Evolutionary conservation across 1,140 invertebrate genomes (phyloP), one percentile per base, ranked within the genome.

Genomic region (Drosophila sp.): DNA sequence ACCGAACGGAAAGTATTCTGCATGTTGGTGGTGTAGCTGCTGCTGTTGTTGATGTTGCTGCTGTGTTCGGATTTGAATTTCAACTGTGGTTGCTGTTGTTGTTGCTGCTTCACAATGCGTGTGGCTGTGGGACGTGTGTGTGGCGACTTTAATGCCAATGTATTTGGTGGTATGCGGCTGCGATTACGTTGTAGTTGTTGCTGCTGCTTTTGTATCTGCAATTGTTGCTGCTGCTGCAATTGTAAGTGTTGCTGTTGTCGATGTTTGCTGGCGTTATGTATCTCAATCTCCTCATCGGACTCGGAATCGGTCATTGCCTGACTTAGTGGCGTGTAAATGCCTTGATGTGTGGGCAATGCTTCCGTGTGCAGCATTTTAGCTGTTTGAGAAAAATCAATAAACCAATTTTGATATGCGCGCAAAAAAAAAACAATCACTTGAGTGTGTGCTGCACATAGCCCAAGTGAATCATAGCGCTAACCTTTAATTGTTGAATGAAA

Each of bases 241-340:
- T 61, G 34, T n/a, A 45, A 64, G 27, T 71, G 54, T 72, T 50
- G 78, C 45, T 48, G 66, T 59, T 92, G 92, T 51, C 80, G 66
- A 69, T 91, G 84, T 79, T 75, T 90, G 70, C 25, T 80, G 29
- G 72, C 79, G 90, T 76, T 92, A 56, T 92, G 93, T 62, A 93
- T 91, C 69, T 96, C 95, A 75, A 95, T 95, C 71, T 96, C 95
- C 1, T 95, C 95, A 76, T 96, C 95, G 0, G 95, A 95, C 82
- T 96, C 95, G 0, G 95, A 95, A 89, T 96, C 95, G 46, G 95
- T 95, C 66, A 96, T 93, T 72, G 94, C 94, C 92, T 96, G 95
- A 78, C 86, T 95, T 78, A 96, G 86, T 34, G 95, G 95, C 64
- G 95, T 93, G 91, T 96, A 96, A 80, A 93, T 93, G 75, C 93